These are phyloP conservation scores for Takifugu flavidus DNA, from an alignment of 2,113 vertebrate genomes.

Conservation along the genomic window DNA sequence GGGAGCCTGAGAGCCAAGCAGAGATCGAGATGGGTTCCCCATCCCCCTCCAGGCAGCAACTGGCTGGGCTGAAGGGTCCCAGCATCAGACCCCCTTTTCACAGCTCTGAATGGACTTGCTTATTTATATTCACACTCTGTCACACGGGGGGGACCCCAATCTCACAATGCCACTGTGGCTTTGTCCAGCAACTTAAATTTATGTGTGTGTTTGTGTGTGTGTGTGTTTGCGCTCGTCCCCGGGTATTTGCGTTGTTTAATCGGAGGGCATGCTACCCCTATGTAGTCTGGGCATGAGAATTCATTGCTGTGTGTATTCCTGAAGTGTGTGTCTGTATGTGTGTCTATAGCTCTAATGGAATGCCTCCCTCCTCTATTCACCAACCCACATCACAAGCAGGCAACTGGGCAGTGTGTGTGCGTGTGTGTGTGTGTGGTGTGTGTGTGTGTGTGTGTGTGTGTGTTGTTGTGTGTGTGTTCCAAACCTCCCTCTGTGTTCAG, in stretches of 20 bases:
- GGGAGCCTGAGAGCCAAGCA: constrained; percentile 47
- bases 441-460: constrained; percentile 14
- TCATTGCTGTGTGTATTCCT: constrained; percentile 56
- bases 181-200: constrained; percentile 73
- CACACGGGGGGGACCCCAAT: constrained; percentile 73
- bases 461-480: constrained; percentile 34
- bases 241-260: constrained; percentile 60
- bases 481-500: constrained; percentile 60
- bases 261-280: constrained; percentile 57
- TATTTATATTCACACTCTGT: constrained; percentile 80
- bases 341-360: constrained; percentile 60
- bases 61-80: constrained; percentile 67
- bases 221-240: constrained; percentile 15
- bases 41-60: constrained; percentile 48
- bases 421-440: constrained; percentile 23
- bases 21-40: constrained; percentile 51
- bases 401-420: constrained; percentile 49
- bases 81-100: constrained; percentile 75
- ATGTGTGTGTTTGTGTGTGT: constrained; percentile 43
- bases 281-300: constrained; percentile 64
- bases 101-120: constrained; percentile 73
- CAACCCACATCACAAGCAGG: constrained; percentile 55
- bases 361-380: constrained; percentile 63
- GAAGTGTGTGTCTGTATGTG: constrained; percentile 42
- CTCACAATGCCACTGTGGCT: constrained; percentile 75